phyloP scores from a whole-genome alignment of 2,888 invertebrate species.

The Anodontia alba region DNA sequence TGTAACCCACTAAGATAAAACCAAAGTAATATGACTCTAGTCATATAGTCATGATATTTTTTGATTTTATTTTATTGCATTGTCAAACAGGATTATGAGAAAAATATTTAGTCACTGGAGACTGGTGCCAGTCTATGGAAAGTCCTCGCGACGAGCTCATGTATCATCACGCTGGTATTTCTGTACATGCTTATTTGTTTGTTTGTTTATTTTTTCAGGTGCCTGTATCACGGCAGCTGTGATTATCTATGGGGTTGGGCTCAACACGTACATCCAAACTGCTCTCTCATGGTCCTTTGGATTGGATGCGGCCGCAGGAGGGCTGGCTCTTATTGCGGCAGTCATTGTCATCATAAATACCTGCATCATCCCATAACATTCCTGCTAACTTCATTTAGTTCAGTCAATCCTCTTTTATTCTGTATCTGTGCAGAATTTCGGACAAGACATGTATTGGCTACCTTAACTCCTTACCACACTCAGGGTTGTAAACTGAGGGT shows the following conservation, averaged over 20 bases:
- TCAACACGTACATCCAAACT: slow-evolving; percentile 38
- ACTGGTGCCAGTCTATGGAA: too few species aligned
- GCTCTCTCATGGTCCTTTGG: slow-evolving; percentile 65
- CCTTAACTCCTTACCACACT: too few species aligned
- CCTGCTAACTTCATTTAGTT: neutral
- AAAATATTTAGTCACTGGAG: too few species aligned
- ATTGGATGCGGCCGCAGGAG: slow-evolving; percentile 61
- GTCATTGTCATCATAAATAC: slow-evolving; percentile 61
- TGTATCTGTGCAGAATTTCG: neutral
- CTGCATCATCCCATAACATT: slow-evolving; percentile 52
- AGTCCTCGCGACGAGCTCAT: too few species aligned
- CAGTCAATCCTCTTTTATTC: neutral
- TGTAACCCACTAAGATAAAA: too few species aligned
- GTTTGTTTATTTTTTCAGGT: slow-evolving; percentile 46
- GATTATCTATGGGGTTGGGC: slow-evolving; percentile 60
- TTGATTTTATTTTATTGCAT: too few species aligned
- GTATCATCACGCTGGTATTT: too few species aligned
- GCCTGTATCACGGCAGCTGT: slow-evolving; percentile 53
- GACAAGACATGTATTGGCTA: slow-evolving; percentile 18
- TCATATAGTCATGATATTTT: too few species aligned
- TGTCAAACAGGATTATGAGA: too few species aligned
- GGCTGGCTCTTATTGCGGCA: slow-evolving; percentile 54
- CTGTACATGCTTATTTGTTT: neutral
- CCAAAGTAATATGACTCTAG: too few species aligned
- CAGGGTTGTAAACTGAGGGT: too few species aligned